Percentiles rank a stretch among this genome's conserved stretches.
phyloP scores from a whole-genome alignment of 2,113 vertebrate species.

The Xenopus borealis region DNA sequence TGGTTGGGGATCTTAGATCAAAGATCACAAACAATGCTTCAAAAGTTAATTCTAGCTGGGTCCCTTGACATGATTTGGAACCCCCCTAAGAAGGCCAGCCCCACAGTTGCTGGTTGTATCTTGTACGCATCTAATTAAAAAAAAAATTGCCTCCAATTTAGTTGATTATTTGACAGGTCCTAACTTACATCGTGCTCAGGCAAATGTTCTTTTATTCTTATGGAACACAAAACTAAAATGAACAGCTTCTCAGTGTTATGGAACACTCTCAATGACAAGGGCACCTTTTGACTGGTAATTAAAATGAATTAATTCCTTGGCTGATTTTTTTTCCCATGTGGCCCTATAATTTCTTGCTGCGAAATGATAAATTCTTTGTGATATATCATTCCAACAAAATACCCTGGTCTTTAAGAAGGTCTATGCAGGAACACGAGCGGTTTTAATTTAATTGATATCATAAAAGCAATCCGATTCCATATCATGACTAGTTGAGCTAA shows the following conservation, averaged over 20 bases:
- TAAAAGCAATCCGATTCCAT: not conserved
- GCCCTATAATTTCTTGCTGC: not conserved
- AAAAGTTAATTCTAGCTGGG: no score
- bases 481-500: not conserved
- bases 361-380: constrained; percentile 1
- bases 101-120: no score
- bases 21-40: no score
- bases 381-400: constrained; percentile 4
- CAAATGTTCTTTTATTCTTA: no score
- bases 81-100: no score
- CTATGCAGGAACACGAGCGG: constrained; percentile 1
- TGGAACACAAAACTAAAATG: not conserved
- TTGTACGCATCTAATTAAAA: no score
- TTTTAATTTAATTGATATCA: constrained; percentile 15
- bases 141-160: no score
- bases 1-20: no score
- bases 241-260: not conserved
- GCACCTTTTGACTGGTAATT: constrained; percentile 6
- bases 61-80: no score
- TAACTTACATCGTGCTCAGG: no score
- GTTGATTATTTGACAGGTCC: no score
- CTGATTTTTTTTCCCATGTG: not conserved
- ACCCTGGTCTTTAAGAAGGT: constrained; percentile 4
- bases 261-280: not conserved
- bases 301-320: constrained; percentile 2